phyloP scores from a whole-genome alignment of 2,113 vertebrate genomes.

The Brachirus orientalis region DNA sequence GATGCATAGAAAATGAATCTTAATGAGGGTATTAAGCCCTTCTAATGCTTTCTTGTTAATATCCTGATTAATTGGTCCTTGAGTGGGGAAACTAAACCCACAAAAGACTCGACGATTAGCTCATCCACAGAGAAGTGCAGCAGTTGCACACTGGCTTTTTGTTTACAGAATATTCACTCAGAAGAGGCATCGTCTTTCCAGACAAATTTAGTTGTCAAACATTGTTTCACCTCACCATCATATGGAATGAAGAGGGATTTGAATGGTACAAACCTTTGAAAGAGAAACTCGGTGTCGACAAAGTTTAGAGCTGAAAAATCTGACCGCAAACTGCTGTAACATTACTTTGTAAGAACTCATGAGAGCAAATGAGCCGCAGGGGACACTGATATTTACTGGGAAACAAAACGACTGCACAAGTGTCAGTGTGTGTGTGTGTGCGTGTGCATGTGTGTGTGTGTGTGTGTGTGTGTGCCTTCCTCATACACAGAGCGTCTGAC shows the following conservation, averaged over 20 bases:
- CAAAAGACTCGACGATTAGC: conserved; percentile 5
- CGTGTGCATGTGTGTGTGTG: neutral
- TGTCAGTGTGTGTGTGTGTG: conserved; percentile 16
- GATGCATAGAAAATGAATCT: conserved; percentile 56
- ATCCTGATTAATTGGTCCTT: conserved; percentile 60
- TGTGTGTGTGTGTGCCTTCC: conserved; percentile 9
- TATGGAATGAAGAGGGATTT: no score
- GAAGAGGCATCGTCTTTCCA: no score
- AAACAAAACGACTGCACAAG: neutral
- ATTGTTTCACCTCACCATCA: no score
- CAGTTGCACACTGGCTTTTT: neutral
- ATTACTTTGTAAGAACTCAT: conserved; percentile 27
- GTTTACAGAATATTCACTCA: no score
- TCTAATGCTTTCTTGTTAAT: conserved; percentile 39
- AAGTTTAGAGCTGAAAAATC: conserved; percentile 2
- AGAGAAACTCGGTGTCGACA: neutral
- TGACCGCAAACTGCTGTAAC: no score
- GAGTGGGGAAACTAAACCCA: conserved; percentile 41
- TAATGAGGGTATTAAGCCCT: conserved; percentile 40
- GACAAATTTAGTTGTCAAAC: no score
- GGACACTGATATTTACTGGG: conserved; percentile 7
- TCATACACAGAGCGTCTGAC: conserved; percentile 42
- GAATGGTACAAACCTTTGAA: no score
- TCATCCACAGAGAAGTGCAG: neutral
- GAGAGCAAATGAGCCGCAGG: conserved; percentile 45